Evolutionary conservation across 2,113 vertebrate species (phyloP).

Genomic region (Eudorcas thomsonii): DNA sequence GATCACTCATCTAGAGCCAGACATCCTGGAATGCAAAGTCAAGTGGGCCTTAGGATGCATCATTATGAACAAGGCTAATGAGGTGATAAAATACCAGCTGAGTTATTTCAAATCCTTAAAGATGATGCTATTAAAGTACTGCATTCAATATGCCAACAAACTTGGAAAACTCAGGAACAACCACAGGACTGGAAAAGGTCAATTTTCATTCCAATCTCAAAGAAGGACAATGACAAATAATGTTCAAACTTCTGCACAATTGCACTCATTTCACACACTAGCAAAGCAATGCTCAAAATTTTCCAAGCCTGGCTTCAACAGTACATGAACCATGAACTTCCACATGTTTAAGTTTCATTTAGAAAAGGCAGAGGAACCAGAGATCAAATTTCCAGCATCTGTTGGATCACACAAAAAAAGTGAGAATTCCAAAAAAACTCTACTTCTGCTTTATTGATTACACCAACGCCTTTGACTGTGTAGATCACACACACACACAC

Average conservation of each 20-base stretch:
- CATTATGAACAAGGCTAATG: background rate
- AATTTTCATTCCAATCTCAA: background rate
- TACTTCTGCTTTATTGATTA: background rate
- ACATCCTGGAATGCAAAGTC: background rate
- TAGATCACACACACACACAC: background rate
- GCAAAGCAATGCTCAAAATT: background rate
- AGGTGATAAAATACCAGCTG: background rate
- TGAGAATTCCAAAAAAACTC: background rate
- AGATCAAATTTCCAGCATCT: background rate
- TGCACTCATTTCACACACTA: background rate
- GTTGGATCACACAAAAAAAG: background rate
- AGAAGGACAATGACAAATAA: background rate
- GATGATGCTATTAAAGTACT: background rate
- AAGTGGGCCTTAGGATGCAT: background rate
- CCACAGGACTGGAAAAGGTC: background rate
- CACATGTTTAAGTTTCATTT: background rate
- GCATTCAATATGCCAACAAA: background rate
- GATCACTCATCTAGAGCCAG: background rate
- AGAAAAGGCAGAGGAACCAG: background rate
- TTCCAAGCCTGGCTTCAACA: background rate
- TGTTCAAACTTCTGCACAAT: background rate
- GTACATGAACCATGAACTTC: background rate
- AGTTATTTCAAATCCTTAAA: background rate
- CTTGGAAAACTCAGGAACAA: background rate
- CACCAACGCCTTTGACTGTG: background rate